Evolutionary conservation across 2,888 invertebrate species (phyloP).

Genomic region (Chrysotoxum bicinctum): DNA sequence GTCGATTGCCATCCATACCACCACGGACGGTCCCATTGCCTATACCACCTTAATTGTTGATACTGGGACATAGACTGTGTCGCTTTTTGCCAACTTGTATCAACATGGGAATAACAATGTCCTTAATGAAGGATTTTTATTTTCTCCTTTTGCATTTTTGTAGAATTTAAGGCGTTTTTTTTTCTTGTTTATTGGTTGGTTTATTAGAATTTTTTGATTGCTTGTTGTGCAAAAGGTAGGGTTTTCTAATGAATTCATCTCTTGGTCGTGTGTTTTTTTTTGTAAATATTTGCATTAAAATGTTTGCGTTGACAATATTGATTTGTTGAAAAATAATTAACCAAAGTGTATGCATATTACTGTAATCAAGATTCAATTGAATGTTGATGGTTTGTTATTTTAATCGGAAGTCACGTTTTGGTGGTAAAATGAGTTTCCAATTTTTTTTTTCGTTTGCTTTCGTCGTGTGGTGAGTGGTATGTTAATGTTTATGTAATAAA

Average conservation of each 20-base stretch:
- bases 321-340: slow-evolving; percentile 67
- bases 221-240: slow-evolving; percentile 32
- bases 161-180: slow-evolving; percentile 29
- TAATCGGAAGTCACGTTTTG: slow-evolving; percentile 59
- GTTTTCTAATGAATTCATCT: slow-evolving; percentile 50
- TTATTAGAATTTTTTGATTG: slow-evolving; percentile 70
- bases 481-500: not conserved
- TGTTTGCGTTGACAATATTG: slow-evolving; percentile 16
- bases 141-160: slow-evolving; percentile 29
- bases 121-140: slow-evolving; percentile 68
- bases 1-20: slow-evolving; percentile 34
- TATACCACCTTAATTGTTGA: slow-evolving; percentile 60
- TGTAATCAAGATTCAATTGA: slow-evolving; percentile 31
- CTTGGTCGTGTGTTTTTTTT: slow-evolving; percentile 9
- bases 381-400: slow-evolving; percentile 53
- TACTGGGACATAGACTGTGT: slow-evolving; percentile 55
- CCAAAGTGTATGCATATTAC: slow-evolving; percentile 11
- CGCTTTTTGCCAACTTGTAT: slow-evolving; percentile 65
- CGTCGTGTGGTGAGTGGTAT: not conserved
- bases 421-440: slow-evolving; percentile 15
- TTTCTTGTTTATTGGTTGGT: slow-evolving; percentile 46
- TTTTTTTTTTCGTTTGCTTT: not conserved
- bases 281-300: not conserved
- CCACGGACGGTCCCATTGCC: not conserved
- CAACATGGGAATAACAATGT: slow-evolving; percentile 71